Percentiles rank a stretch among this genome's conserved stretches.
phyloP scores from a whole-genome alignment of 2,797 vertebrate species.

The Pristis pectinata region DNA sequence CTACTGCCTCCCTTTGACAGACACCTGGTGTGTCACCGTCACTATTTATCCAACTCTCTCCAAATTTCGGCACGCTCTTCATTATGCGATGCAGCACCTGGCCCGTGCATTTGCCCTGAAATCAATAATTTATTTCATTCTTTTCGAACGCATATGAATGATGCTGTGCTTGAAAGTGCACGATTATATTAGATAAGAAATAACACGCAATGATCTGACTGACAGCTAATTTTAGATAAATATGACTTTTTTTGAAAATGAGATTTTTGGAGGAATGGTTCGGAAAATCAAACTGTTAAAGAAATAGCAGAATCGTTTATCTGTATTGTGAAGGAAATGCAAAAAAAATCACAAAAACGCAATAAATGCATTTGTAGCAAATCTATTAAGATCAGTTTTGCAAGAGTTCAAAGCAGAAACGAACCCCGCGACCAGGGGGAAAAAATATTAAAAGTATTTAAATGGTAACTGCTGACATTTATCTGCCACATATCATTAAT shows the following conservation, averaged over 20 bases:
- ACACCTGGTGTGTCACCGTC: background rate
- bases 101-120: background rate
- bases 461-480: background rate
- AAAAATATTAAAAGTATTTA: background rate
- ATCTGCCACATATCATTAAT: background rate
- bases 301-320: background rate
- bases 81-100: background rate
- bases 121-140: background rate
- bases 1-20: constrained; percentile 20
- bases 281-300: background rate
- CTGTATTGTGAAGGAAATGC: background rate
- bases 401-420: background rate
- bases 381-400: background rate
- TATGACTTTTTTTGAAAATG: background rate
- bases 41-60: background rate
- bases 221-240: background rate
- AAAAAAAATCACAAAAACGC: background rate
- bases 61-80: background rate
- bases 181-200: background rate
- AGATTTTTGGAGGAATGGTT: background rate
- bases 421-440: no score
- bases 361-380: background rate
- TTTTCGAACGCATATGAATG: background rate
- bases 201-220: background rate
- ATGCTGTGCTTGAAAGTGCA: background rate